A percentile compares a stretch with the other conserved stretches of the same genome.
Evolutionary conservation across 2,113 vertebrate species (phyloP).

Genomic region (Hirundichthys speculiger): DNA sequence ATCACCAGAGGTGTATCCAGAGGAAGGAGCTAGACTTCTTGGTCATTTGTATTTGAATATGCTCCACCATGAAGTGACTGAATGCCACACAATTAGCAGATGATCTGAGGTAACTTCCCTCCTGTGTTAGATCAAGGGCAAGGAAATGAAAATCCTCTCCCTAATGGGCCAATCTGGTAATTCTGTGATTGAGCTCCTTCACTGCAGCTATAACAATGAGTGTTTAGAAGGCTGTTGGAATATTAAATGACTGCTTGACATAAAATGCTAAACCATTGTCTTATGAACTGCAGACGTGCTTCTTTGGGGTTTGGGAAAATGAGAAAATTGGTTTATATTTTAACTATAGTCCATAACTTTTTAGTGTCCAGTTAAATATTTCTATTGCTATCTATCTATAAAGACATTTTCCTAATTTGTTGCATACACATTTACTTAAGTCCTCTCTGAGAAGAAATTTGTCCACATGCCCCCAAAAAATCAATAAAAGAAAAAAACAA

Average conservation of each 20-base stretch:
- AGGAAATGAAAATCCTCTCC: conserved; percentile 54
- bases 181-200: conserved; percentile 32
- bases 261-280: neutral
- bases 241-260: conserved; percentile 15
- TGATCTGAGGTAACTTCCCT: conserved; percentile 36
- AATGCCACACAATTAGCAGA: conserved; percentile 45
- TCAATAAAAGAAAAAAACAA: no score
- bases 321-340: no score
- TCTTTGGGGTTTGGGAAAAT: no score
- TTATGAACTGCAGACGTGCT: neutral
- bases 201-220: conserved; percentile 28
- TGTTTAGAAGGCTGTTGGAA: conserved; percentile 16
- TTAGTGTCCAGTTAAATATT: no score
- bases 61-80: conserved; percentile 31
- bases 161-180: conserved; percentile 47
- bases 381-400: no score
- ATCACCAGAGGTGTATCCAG: conserved; percentile 18
- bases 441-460: no score
- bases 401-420: no score
- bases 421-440: no score
- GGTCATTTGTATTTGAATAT: conserved; percentile 42
- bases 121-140: conserved; percentile 30
- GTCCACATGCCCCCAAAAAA: no score
- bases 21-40: conserved; percentile 29
- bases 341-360: no score